Percentiles rank a stretch among this genome's conserved stretches.
phyloP scores from a whole-genome alignment of 1,140 invertebrate species.

The Hycleus cichorii region DNA sequence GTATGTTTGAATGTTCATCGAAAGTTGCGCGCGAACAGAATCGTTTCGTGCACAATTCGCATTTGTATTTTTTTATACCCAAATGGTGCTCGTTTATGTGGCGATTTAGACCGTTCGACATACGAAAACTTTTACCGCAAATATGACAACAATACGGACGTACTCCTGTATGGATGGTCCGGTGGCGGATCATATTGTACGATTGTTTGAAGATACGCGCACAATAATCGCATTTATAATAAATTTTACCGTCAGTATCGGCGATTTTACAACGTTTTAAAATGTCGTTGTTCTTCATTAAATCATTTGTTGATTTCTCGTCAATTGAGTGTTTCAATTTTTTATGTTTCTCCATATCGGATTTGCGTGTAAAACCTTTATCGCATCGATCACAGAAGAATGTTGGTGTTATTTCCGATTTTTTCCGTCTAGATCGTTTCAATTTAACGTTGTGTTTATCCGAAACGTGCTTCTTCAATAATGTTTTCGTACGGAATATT shows the following conservation, averaged over 20 bases:
- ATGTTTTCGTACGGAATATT: constrained; percentile 11
- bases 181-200: constrained; percentile 47
- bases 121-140: constrained; percentile 47
- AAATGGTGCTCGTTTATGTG: constrained; percentile 33
- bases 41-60: constrained; percentile 37
- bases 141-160: constrained; percentile 47
- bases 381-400: constrained; percentile 28
- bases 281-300: background rate
- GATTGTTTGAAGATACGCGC: constrained; percentile 40
- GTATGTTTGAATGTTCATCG: constrained; percentile 57
- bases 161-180: constrained; percentile 44
- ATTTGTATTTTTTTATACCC: constrained; percentile 41
- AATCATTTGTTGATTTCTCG: constrained; percentile 10
- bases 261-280: constrained; percentile 19
- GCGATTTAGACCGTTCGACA: constrained; percentile 22
- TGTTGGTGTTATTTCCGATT: constrained; percentile 16
- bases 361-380: constrained; percentile 32
- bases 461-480: constrained; percentile 34
- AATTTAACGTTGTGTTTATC: constrained; percentile 29
- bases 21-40: constrained; percentile 49
- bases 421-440: constrained; percentile 16
- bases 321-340: constrained; percentile 26
- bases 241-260: constrained; percentile 29
- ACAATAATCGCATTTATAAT: constrained; percentile 45
- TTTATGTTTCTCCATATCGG: constrained; percentile 31